Base-by-base conservation (phyloP, 2,113 vertebrate genomes). In the Takifugu flavidus region DNA sequence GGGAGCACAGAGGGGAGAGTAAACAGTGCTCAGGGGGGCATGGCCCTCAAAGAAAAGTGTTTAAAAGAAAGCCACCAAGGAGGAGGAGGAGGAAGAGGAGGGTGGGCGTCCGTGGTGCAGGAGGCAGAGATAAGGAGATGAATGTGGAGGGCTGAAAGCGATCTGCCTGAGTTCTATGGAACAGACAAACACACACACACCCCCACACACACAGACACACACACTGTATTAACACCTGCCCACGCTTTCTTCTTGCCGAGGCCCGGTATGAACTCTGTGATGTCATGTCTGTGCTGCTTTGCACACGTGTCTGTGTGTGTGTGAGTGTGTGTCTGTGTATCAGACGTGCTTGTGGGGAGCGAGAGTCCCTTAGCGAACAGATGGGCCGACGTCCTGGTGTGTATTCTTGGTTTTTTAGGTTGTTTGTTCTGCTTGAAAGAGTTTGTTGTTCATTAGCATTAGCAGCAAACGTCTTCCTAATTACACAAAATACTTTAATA, bases 1-100 rank as follows among this genome's bases (percentile, higher is more conserved):
- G 66, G 75, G 77, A 76, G 70, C 1, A 20, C 10, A 1, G 52
- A 34, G 69, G 59, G 53, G 45, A 72, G 75, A 83, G 82, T 86
- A 82, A 86, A 85, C 75, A 77, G 69, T 84, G 78, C 74, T 89
- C 85, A 87, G 54, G 59, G 80, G 80, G 72, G 66, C 85, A 86
- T 84, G 78, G 65, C 78, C 73, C 65, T 56, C 67, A 80, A 75
- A 83, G 56, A 84, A 82, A 82, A 76, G 70, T 34, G 62, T 58
- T 45, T 52, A 46, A 25, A 51, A 77, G 39, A 29, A 59, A 43
- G 49, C 80, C 65, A 71, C 80, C 78, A 50, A 59, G 27, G 4
- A 50, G 71, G 49, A 65, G 13, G 53, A 52, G 45, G 46, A 45
- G 6, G 27, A 31, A 42, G 26, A 27, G 53, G 43, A 52, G n/a